Evolutionary conservation across 2,888 invertebrate genomes (phyloP).

Genomic region (Hydrotaea cyrtoneurina): DNA sequence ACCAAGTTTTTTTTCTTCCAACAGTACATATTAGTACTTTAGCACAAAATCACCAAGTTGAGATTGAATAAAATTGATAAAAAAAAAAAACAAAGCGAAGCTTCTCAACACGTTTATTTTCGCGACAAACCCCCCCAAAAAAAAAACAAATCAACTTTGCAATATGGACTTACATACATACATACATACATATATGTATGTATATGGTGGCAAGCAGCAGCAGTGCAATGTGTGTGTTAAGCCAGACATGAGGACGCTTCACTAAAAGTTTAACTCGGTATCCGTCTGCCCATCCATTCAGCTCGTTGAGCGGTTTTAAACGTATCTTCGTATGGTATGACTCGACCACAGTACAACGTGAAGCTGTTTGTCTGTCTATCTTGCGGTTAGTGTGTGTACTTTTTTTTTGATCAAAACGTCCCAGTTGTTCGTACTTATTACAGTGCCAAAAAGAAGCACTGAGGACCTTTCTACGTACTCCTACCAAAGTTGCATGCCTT

Average conservation of each 20-base stretch:
- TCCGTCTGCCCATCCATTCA: constrained; percentile 51
- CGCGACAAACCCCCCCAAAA: neutral
- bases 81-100: constrained; percentile 28
- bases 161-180: constrained; percentile 6
- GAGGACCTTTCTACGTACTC: neutral
- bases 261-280: constrained; percentile 48
- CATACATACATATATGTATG: too few relatives aligned
- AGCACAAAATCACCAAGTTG: constrained; percentile 6
- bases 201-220: neutral
- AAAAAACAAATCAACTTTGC: constrained; percentile 19
- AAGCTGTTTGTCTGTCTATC: constrained; percentile 35
- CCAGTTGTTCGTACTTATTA: neutral
- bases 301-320: neutral
- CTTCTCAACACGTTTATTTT: constrained; percentile 37
- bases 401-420: neutral
- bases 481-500: neutral
- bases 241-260: constrained; percentile 71
- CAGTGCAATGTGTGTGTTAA: constrained; percentile 2
- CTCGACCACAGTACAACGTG: too few relatives aligned
- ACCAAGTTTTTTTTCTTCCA: neutral
- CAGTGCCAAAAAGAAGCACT: neutral
- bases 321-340: neutral
- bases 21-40: neutral
- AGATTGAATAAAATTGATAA: constrained; percentile 35
- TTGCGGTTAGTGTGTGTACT: constrained; percentile 11